Percentiles rank a stretch among this genome's conserved stretches.
These are phyloP conservation scores for Helicolenus hilgendorfi DNA, from an alignment of 2,797 vertebrate genomes.

Conservation along the genomic window DNA sequence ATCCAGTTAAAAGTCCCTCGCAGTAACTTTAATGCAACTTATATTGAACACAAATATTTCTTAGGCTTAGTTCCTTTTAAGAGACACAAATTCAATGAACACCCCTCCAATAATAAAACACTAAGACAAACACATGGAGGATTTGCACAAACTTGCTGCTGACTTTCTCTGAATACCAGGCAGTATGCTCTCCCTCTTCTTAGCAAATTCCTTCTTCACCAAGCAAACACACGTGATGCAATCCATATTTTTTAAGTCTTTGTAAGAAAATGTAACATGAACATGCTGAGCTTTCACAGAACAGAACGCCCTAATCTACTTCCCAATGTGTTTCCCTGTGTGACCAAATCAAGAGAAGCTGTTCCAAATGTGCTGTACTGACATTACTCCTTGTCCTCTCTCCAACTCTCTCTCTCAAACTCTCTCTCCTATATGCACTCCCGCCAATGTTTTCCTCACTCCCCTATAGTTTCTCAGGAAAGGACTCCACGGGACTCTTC, in stretches of 20 bases:
- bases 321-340: not conserved
- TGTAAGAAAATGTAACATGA: not conserved
- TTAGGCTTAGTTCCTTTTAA: not conserved
- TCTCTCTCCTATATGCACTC: not conserved
- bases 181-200: not conserved
- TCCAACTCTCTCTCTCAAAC: not conserved
- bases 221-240: conserved; percentile 2
- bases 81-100: not conserved
- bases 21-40: not conserved
- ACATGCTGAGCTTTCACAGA: not conserved
- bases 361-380: conserved; percentile 5
- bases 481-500: conserved; percentile 48
- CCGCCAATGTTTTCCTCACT: conserved; percentile 6
- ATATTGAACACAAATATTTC: not conserved
- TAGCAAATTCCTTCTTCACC: not conserved
- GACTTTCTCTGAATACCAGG: not conserved
- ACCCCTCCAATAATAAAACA: not conserved
- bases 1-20: not conserved
- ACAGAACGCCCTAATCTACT: not conserved
- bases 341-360: not conserved
- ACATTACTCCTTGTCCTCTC: not conserved
- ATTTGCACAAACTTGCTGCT: not conserved
- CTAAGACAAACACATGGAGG: not conserved
- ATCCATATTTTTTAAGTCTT: conserved; percentile 1
- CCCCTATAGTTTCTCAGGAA: conserved; percentile 53